phyloP scores from a whole-genome alignment of 2,113 vertebrate genomes.

The Ancistrus triradiatus region DNA sequence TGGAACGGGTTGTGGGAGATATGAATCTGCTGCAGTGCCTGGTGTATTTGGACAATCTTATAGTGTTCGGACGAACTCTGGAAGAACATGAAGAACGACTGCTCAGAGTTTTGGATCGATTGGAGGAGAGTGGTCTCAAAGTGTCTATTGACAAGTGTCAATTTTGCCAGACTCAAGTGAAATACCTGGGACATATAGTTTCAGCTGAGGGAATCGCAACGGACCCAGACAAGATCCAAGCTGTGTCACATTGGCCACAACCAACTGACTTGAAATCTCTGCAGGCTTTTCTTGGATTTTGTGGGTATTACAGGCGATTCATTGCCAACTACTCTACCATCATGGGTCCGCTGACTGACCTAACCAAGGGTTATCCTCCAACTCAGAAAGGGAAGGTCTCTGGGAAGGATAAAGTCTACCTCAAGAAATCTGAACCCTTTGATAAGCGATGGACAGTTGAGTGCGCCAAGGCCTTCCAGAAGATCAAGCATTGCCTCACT shows the following conservation, averaged over 20 bases:
- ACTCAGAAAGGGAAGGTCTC: neutral
- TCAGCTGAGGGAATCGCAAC: neutral
- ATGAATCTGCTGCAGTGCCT: neutral
- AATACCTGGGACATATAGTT: neutral
- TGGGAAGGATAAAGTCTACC: neutral
- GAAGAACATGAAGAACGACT: neutral
- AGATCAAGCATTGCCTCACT: slow-evolving; percentile 24
- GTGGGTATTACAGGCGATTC: neutral
- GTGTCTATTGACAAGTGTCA: neutral
- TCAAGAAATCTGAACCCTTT: neutral
- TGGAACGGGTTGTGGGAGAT: neutral
- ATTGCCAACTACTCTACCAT: neutral
- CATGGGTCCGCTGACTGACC: neutral
- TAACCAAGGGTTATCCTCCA: neutral
- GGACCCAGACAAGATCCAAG: neutral
- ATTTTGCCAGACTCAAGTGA: neutral
- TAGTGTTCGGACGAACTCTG: neutral
- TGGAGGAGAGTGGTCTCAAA: neutral
- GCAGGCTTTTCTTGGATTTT: neutral
- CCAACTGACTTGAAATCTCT: neutral
- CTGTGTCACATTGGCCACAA: neutral
- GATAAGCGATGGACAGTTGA: neutral
- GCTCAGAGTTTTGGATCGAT: neutral
- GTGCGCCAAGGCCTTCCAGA: slow-evolving; percentile 17
- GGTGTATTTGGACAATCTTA: neutral